Percentiles rank a stretch among this genome's conserved stretches.
Evolutionary conservation across 2,888 invertebrate genomes (phyloP).

Genomic region (Latrodectus hesperus): DNA sequence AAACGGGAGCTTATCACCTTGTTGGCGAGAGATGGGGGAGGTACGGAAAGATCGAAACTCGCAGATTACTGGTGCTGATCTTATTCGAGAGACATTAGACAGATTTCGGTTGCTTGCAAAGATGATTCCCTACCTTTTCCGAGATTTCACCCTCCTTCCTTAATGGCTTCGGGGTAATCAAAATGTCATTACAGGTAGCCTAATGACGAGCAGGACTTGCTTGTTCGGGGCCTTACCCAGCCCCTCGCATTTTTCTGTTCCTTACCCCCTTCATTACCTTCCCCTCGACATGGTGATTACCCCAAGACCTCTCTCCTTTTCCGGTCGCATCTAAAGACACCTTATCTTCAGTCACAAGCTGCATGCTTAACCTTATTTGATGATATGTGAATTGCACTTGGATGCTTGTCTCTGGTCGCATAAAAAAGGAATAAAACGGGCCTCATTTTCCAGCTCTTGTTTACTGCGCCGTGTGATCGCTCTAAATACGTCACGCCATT

Average conservation of each 20-base stretch:
- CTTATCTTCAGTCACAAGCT: slow-evolving; percentile 64
- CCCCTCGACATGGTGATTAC: slow-evolving; percentile 65
- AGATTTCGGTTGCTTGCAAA: slow-evolving; percentile 66
- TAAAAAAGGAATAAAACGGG: slow-evolving; percentile 7
- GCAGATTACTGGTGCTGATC: slow-evolving; percentile 64
- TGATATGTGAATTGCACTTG: slow-evolving; percentile 68
- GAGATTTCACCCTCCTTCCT: slow-evolving; percentile 63
- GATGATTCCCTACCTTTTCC: slow-evolving; percentile 67
- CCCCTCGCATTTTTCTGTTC: slow-evolving; percentile 33
- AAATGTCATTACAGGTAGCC: slow-evolving; percentile 70
- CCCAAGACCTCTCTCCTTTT: slow-evolving; percentile 48
- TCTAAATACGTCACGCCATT: slow-evolving; percentile 52
- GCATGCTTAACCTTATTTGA: slow-evolving; percentile 69
- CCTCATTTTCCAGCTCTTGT: slow-evolving; percentile 55
- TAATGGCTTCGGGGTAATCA: slow-evolving; percentile 69
- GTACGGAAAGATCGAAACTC: slow-evolving; percentile 55
- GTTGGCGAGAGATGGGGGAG: slow-evolving; percentile 64
- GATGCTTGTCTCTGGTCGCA: slow-evolving; percentile 55
- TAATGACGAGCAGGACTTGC: slow-evolving; percentile 64
- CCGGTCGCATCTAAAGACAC: slow-evolving; percentile 66
- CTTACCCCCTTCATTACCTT: slow-evolving; percentile 40
- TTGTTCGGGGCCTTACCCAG: slow-evolving; percentile 37
- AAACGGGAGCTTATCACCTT: slow-evolving; percentile 68
- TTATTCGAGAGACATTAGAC: slow-evolving; percentile 69
- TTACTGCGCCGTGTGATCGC: slow-evolving; percentile 67